Conservation (phyloP, 2,797 vertebrate species). For the Mus caroli region DNA sequence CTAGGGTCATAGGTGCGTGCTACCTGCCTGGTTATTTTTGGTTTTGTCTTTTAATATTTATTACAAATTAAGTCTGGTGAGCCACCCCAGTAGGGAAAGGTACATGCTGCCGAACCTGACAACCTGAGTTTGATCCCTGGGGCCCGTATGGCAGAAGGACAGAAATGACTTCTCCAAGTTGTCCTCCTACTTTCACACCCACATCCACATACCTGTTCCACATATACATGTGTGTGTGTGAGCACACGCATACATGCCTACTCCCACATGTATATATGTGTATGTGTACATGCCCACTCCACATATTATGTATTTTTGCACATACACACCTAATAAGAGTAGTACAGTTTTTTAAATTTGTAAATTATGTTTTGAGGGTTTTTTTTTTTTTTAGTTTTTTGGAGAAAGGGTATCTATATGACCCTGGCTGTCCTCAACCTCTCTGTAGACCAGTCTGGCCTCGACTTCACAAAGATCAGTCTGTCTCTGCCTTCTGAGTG, state of each 20-base stretch:
- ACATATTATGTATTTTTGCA: no score
- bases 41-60: constrained; percentile 10
- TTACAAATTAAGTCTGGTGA: not conserved
- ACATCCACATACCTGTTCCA: not conserved
- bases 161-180: not conserved
- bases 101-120: not conserved
- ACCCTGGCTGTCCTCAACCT: not conserved
- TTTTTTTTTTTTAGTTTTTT: not conserved
- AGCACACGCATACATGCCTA: not conserved
- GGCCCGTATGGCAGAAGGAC: not conserved
- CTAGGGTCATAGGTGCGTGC: not conserved
- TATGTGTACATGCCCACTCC: not conserved
- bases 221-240: not conserved
- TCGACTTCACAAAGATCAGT: not conserved
- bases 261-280: not conserved
- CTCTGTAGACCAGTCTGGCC: not conserved
- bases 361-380: not conserved
- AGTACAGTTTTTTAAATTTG: not conserved
- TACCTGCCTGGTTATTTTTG: not conserved
- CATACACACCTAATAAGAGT: not conserved
- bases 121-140: not conserved
- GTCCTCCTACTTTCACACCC: not conserved
- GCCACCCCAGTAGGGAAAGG: not conserved
- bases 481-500: not conserved
- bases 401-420: not conserved